Evolutionary conservation across 2,888 invertebrate genomes (phyloP).

Genomic region (Poecilobothrus nobilitatus): DNA sequence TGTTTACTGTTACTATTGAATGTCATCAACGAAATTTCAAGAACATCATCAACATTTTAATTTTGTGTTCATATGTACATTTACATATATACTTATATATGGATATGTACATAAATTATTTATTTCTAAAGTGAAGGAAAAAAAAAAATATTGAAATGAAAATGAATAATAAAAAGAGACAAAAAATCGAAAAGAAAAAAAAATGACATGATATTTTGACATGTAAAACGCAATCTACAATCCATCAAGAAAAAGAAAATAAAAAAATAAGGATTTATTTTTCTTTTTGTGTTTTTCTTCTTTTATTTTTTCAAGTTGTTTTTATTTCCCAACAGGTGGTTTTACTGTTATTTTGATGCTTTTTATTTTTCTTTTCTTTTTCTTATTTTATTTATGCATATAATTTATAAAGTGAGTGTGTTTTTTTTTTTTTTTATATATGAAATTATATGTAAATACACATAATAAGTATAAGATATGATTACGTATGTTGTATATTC

Average conservation of each 20-base stretch:
- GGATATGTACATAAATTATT: too few relatives aligned
- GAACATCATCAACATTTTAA: not conserved
- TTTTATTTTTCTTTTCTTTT: not conserved
- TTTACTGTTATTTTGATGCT: not conserved
- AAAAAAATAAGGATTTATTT: too few relatives aligned
- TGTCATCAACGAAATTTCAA: not conserved
- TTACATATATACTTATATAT: too few relatives aligned
- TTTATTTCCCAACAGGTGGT: constrained; percentile 6
- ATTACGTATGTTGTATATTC: too few relatives aligned
- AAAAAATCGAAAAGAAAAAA: not conserved
- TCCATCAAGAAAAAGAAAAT: not conserved
- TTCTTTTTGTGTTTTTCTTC: too few relatives aligned
- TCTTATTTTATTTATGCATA: not conserved
- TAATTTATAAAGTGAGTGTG: not conserved
- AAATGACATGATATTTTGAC: constrained; percentile 4
- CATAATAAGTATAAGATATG: too few relatives aligned
- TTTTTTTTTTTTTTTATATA: not conserved
- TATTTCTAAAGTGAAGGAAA: not conserved
- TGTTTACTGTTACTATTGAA: not conserved
- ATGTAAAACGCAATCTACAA: constrained; percentile 6
- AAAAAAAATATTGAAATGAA: not conserved
- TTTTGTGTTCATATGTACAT: too few relatives aligned
- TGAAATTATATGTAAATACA: too few relatives aligned
- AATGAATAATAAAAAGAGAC: not conserved
- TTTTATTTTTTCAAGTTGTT: not conserved